Percentiles rank a stretch among this genome's conserved stretches.
Conservation (phyloP, 2,113 vertebrate genomes). For the Suncus etruscus region DNA sequence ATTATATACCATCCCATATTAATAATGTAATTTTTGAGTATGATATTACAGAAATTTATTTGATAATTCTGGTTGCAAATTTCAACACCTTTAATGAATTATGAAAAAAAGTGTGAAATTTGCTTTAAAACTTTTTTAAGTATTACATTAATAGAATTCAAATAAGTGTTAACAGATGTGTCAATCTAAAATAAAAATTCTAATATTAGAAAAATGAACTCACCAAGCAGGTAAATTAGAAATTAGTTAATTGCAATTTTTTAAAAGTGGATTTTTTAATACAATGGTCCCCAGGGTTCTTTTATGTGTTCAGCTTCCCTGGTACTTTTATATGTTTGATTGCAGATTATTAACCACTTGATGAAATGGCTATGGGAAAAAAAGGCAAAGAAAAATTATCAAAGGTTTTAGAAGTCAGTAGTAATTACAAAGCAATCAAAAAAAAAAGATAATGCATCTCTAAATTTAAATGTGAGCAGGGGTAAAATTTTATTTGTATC, state of each 20-base stretch:
- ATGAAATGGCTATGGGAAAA: constrained; percentile 59
- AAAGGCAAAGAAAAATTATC: constrained; percentile 16
- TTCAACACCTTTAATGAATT: constrained; percentile 22
- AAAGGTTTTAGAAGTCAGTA: constrained; percentile 43
- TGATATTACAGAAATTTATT: constrained; percentile 31
- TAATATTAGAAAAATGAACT: constrained; percentile 17
- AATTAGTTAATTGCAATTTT: constrained; percentile 49
- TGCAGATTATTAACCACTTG: constrained; percentile 69
- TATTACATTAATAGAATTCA: neutral
- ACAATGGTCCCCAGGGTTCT: constrained; percentile 41
- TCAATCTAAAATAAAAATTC: neutral
- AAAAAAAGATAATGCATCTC: constrained; percentile 13
- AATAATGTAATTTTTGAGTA: constrained; percentile 9
- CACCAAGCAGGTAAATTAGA: constrained; percentile 33
- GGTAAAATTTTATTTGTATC: neutral
- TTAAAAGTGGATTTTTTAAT: constrained; percentile 41
- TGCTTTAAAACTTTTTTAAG: neutral
- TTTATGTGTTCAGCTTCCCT: constrained; percentile 46
- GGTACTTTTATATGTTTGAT: constrained; percentile 60
- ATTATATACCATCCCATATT: neutral
- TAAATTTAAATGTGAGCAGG: constrained; percentile 41
- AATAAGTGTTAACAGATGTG: neutral
- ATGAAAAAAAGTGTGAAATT: constrained; percentile 24
- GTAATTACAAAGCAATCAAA: constrained; percentile 59
- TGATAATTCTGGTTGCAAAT: constrained; percentile 14